Evolutionary conservation across 2,888 invertebrate genomes (phyloP), one percentile per base, ranked within the genome.

Genomic region (Limenitis camilla): DNA sequence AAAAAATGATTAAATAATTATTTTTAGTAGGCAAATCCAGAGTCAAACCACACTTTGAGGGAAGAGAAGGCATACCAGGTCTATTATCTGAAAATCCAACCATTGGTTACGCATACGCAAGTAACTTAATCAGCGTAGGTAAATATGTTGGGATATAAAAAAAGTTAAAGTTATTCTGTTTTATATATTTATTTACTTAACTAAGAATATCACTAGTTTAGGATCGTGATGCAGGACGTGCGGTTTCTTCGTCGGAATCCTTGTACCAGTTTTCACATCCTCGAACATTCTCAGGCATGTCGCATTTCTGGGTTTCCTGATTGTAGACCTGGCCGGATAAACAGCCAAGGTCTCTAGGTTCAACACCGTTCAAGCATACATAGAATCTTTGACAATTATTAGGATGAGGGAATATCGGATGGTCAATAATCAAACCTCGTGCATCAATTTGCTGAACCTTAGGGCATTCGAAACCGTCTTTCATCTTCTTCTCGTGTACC

Each of bases 221-320:
- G 69, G 73, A 72, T 72, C 83, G 82, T 67, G 74, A 54, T 70
- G 88, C 88, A 63, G 87, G 79, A 55, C 71, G 76, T 39, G 78
- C 73, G 48, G 84, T 86, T 55, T 89, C 87, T 41, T 92, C 92
- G 52, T 94, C 94, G n/a, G 85, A 65, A 60, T 95, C 94, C 81
- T 95, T 95, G 90, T 94, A 96, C 95, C 95, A 96, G 74, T 96
- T 94, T 91, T 95, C 95, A 70, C 94, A 96, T 89, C 95, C 96
- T 64, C 92, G 90, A 49, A 96, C 96, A 78, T 96, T 96, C 82
- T 96, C 95, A 33, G 96, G 96, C 1, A 94, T 92, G 74, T 96
- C 96, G 77, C 97, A 97, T 74, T 90, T 91, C 79, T 94, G 93
- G 0, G 90, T 83, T 60, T 92, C 92, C 62, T 96, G 95, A 72